Percentiles rank a stretch among this genome's conserved stretches.
phyloP scores from a whole-genome alignment of 2,113 vertebrate species.

The Rhabdomys dilectus region DNA sequence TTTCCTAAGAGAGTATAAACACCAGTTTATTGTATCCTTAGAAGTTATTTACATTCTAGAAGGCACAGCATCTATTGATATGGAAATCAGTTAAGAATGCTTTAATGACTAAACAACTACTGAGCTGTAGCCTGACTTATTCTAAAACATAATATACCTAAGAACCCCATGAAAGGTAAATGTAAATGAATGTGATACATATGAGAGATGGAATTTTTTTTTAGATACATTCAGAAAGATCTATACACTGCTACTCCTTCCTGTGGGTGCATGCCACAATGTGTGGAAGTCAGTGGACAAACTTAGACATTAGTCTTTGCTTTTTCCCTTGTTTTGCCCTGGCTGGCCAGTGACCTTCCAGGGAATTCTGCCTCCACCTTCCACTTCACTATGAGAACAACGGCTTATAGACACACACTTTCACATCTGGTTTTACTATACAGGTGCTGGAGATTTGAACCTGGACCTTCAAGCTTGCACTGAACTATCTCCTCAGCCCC shows the following conservation, averaged over 20 bases:
- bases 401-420: neutral
- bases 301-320: neutral
- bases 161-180: constrained; percentile 65
- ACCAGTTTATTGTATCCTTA: constrained; percentile 29
- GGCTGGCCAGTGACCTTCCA: neutral
- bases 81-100: constrained; percentile 68
- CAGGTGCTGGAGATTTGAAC: neutral
- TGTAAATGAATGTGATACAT: constrained; percentile 49
- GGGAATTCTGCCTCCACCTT: neutral
- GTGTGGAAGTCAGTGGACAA: neutral
- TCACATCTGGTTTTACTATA: neutral
- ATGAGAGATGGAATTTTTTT: constrained; percentile 53
- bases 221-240: constrained; percentile 54
- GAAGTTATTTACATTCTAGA: constrained; percentile 61
- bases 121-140: constrained; percentile 53
- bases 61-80: constrained; percentile 61
- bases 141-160: constrained; percentile 66
- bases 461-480: neutral
- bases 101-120: constrained; percentile 57
- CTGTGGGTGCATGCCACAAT: neutral
- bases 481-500: neutral
- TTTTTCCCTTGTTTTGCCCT: neutral
- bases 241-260: neutral
- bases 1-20: constrained; percentile 65
- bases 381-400: neutral